A percentile compares a stretch with the other conserved stretches of the same genome.
phyloP scores from a whole-genome alignment of 2,888 invertebrate species.

The Stenurella melanura region DNA sequence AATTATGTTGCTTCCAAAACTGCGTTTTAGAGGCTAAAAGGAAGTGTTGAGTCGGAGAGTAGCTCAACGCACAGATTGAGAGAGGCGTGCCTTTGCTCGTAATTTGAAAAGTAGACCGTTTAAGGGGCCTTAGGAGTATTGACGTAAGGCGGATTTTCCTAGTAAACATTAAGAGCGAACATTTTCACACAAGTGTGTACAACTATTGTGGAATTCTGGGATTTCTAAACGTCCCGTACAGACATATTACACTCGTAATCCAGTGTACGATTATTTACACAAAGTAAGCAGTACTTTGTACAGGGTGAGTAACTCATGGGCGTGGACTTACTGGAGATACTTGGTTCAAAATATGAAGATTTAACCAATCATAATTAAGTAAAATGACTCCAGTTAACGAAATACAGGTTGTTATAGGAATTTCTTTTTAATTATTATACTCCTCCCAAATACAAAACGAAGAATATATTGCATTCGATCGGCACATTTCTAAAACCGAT shows the following conservation, averaged over 20 bases:
- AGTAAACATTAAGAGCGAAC: slow-evolving; percentile 1
- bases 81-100: slow-evolving; percentile 10
- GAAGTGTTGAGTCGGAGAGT: slow-evolving; percentile 23
- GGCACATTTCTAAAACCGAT: too few species aligned
- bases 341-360: too few species aligned
- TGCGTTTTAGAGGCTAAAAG: slow-evolving; percentile 24
- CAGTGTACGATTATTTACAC: neutral
- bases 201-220: slow-evolving; percentile 3
- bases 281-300: neutral
- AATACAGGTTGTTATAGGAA: too few species aligned
- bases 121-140: slow-evolving; percentile 9
- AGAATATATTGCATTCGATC: too few species aligned
- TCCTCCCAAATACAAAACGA: too few species aligned
- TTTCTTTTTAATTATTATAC: too few species aligned
- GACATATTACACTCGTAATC: neutral
- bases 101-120: slow-evolving; percentile 24
- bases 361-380: too few species aligned
- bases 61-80: slow-evolving; percentile 26
- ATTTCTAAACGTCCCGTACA: neutral
- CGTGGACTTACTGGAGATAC: too few species aligned
- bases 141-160: slow-evolving; percentile 12
- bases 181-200: slow-evolving; percentile 18
- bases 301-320: too few species aligned
- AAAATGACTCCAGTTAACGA: too few species aligned
- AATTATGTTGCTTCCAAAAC: slow-evolving; percentile 7